Evolutionary conservation across 2,888 invertebrate genomes (phyloP).

Genomic region (Papilio protenor): DNA sequence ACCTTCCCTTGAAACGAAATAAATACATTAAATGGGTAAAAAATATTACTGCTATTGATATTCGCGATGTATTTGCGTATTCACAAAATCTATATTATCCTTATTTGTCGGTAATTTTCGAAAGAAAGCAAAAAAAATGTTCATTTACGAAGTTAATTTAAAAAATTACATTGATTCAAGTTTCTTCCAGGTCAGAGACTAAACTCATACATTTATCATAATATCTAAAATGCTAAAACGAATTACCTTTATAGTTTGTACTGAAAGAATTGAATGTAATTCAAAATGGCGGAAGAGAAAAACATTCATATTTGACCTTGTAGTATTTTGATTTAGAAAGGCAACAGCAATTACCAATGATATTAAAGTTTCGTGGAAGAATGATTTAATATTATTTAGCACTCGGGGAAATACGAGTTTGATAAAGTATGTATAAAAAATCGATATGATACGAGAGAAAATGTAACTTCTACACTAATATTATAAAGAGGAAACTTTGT

Average conservation of each 20-base stretch:
- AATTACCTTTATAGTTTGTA: background rate
- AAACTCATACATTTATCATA: too few relatives aligned
- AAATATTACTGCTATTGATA: conserved; percentile 26
- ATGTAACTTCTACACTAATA: too few relatives aligned
- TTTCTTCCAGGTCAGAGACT: background rate
- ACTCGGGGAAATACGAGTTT: background rate
- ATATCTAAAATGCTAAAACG: background rate
- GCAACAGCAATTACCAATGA: conserved; percentile 14
- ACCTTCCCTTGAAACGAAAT: conserved; percentile 69
- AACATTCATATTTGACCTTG: conserved; percentile 35
- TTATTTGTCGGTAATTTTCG: too few relatives aligned
- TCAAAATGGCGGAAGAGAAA: conserved; percentile 40
- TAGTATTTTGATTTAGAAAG: conserved; percentile 22
- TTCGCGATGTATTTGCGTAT: background rate
- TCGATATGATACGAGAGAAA: too few relatives aligned
- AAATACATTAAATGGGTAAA: conserved; percentile 50
- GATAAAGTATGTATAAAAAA: background rate
- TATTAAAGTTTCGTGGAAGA: conserved; percentile 10
- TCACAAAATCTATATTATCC: too few relatives aligned
- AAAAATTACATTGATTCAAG: too few relatives aligned
- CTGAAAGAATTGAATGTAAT: background rate
- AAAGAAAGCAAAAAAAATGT: too few relatives aligned
- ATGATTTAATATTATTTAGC: conserved; percentile 8
- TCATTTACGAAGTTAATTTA: too few relatives aligned
- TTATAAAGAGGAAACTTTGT: too few relatives aligned